Conservation (phyloP, 2,888 invertebrate genomes). For the Caenorhabditis sinica region DNA sequence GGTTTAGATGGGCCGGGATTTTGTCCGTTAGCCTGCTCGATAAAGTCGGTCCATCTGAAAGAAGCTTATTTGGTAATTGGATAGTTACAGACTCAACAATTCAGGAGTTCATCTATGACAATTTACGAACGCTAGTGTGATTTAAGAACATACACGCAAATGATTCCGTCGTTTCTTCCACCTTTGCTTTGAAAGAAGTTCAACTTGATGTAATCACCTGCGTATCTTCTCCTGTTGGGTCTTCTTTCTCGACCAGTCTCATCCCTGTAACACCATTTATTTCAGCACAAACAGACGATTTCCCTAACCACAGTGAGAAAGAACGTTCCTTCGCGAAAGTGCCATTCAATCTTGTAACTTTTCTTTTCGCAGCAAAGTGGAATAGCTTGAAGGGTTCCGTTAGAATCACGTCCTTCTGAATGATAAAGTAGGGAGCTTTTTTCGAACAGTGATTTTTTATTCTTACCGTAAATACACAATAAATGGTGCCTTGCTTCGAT, state of each 20-base stretch:
- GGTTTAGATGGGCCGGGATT: not conserved
- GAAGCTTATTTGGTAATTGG: not conserved
- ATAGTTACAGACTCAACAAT: no score
- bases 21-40: not conserved
- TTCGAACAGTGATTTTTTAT: not conserved
- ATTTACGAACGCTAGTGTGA: no score
- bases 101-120: no score
- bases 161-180: not conserved
- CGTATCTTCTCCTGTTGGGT: not conserved
- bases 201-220: conserved; percentile 25
- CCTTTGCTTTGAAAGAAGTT: conserved; percentile 11
- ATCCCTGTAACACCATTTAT: not conserved
- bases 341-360: not conserved
- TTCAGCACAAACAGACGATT: no score
- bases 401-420: not conserved
- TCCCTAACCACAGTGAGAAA: conserved; percentile 12
- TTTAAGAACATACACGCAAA: conserved; percentile 6
- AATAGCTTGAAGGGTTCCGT: conserved; percentile 27
- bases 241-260: not conserved
- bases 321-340: not conserved
- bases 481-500: conserved; percentile 2
- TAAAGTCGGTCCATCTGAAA: conserved; percentile 23
- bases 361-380: not conserved
- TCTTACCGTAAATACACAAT: conserved; percentile 18
- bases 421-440: not conserved